phyloP scores from a whole-genome alignment of 2,888 invertebrate genomes.

The Bugula neritina region DNA sequence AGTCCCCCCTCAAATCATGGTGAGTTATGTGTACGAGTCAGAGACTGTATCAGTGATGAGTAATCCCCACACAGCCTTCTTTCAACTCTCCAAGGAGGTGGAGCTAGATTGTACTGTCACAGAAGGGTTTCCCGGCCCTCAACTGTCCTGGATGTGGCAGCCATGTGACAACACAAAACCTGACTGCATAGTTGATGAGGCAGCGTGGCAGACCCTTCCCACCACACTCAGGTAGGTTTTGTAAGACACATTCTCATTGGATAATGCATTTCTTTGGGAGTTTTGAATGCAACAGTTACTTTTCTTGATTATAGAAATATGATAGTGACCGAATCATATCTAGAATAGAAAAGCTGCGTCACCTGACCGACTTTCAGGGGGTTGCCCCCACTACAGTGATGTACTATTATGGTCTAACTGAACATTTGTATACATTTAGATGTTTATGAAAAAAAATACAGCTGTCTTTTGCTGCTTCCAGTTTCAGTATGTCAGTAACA shows the following conservation, averaged over 20 bases:
- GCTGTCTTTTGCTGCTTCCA: too few species aligned
- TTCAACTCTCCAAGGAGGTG: not conserved
- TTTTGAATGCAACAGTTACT: too few species aligned
- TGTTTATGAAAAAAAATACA: too few species aligned
- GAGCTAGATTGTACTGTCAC: not conserved
- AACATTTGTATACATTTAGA: too few species aligned
- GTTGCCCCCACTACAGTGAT: too few species aligned
- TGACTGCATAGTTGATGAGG: conserved; percentile 28
- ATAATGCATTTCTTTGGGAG: not conserved
- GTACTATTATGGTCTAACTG: too few species aligned
- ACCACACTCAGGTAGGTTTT: not conserved
- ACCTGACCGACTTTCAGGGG: too few species aligned
- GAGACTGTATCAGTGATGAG: not conserved
- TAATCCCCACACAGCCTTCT: not conserved
- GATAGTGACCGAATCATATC: too few species aligned
- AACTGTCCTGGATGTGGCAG: conserved; percentile 34
- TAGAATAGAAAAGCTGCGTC: too few species aligned
- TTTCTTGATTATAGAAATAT: too few species aligned
- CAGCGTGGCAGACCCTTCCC: not conserved
- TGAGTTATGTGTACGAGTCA: not conserved
- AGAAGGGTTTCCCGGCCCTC: conserved; percentile 29
- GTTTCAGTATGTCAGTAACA: too few species aligned
- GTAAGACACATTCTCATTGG: too few species aligned
- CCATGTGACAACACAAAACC: conserved; percentile 30
- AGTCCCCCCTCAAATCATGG: not conserved